phyloP scores from a whole-genome alignment of 2,113 vertebrate species.

The Pontoporia blainvillei region DNA sequence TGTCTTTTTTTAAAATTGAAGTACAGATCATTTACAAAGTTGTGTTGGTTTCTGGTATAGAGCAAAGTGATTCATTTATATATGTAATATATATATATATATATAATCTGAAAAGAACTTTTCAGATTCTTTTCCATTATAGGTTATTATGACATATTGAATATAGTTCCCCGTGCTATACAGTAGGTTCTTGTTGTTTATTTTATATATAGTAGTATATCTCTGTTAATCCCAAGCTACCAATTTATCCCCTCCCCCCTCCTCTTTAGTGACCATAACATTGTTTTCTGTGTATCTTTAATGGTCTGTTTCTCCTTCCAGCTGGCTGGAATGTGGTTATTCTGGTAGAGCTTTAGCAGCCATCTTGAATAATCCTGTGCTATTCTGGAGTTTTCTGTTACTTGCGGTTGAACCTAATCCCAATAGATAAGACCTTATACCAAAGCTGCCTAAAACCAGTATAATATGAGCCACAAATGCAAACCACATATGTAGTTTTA shows the following conservation, averaged over 20 bases:
- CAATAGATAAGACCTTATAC: not conserved
- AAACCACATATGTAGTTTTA: not conserved
- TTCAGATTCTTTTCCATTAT: not conserved
- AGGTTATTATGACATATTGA: not conserved
- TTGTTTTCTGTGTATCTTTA: not conserved
- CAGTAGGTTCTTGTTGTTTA: not conserved
- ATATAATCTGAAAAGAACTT: not conserved
- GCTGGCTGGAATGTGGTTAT: not conserved
- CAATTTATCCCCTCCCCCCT: not conserved
- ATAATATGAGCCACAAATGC: not conserved
- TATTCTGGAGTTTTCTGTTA: slow-evolving; percentile 8
- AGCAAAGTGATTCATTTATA: not conserved
- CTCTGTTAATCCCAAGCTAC: not conserved
- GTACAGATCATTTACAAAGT: not conserved
- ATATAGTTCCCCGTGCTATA: not conserved
- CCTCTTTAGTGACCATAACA: not conserved
- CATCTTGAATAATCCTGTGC: not conserved
- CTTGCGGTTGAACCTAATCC: not conserved
- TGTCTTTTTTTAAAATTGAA: not conserved
- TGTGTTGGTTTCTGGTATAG: not conserved
- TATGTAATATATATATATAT: not conserved
- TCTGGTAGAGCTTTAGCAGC: not conserved
- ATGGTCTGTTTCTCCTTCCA: not conserved
- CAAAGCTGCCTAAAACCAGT: not conserved
- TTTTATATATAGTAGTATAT: not conserved